Conservation (phyloP, 2,797 vertebrate genomes). For the Trematomus bernacchii region DNA sequence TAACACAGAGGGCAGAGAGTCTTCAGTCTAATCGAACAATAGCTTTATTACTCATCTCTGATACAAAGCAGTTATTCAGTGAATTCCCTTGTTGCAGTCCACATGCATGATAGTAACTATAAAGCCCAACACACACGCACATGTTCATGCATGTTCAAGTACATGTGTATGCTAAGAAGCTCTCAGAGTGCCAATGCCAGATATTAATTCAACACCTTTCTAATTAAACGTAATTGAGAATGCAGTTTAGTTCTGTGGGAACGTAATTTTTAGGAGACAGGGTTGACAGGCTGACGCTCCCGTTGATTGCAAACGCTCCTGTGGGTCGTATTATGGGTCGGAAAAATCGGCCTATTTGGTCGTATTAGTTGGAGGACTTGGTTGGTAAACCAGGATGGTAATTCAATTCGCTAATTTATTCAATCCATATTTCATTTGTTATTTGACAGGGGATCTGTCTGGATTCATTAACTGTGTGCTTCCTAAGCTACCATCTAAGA, state of each 20-base stretch:
- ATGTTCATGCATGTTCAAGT: neutral
- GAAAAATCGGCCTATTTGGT: too few relatives aligned
- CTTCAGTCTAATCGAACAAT: neutral
- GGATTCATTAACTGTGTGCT: slow-evolving; percentile 8
- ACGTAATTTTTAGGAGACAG: too few relatives aligned
- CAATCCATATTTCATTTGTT: slow-evolving; percentile 5
- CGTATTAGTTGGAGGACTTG: too few relatives aligned
- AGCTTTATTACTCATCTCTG: neutral
- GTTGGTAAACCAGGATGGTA: slow-evolving; percentile 18
- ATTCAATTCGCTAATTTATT: slow-evolving; percentile 16
- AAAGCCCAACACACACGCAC: neutral
- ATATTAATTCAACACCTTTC: slow-evolving; percentile 25
- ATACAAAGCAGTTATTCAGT: slow-evolving; percentile 10
- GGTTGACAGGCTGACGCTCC: too few relatives aligned
- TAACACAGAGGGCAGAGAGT: neutral
- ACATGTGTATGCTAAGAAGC: neutral
- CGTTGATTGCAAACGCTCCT: too few relatives aligned
- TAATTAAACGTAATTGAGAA: too few relatives aligned
- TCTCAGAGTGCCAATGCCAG: slow-evolving; percentile 3
- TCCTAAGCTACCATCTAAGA: slow-evolving; percentile 18
- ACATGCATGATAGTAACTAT: slow-evolving; percentile 2
- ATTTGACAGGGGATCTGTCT: slow-evolving; percentile 6
- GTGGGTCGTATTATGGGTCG: too few relatives aligned
- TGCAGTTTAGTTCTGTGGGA: too few relatives aligned
- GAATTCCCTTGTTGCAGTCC: neutral